Evolutionary conservation across 2,888 invertebrate genomes (phyloP), one percentile per base, ranked within the genome.

Genomic region (Caenorhabditis sulstoni): DNA sequence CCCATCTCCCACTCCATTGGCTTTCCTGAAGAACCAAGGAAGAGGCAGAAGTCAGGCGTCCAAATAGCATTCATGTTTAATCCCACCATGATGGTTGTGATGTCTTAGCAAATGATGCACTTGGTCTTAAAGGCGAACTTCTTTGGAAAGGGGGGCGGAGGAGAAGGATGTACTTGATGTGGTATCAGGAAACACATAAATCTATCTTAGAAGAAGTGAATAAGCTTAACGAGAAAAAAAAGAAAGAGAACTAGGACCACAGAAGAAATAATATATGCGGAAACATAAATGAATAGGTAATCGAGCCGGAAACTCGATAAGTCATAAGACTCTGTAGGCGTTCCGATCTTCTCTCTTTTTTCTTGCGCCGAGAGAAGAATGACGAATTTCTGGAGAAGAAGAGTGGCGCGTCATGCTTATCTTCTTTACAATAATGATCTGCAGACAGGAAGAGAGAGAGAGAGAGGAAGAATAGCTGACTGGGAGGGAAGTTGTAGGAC

Each of bases 131-230:
- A 11, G 16, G 57, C 47, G 55, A 62, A 70, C 47, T 57, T 67
- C 52, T 61, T 52, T 53, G n/a, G 12, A n/a, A 16, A 35, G 41
- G n/a, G 16, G 22, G 22, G n/a, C 1, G 14, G 18, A n/a, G 12
- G 29, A 53, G 23, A 23, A 39, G 53, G 49, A 41, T 49, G 57
- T 53, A 55, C 55, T 59, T 52, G 59, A 68, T 53, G 65, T 55
- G 58, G 58, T 70, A 71, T 71, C 64, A 71, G 70, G 70, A 70
- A 70, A 70, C 62, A 52, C 71, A 64, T 71, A 71, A 71, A 71
- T 71, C 71, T 71, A 71, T 71, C 71, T 57, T 57, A 55, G 55
- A n/a, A 49, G 55, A 29, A 49, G 47, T 39, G 16, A 59, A 59
- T 47, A 50, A 49, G 44, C 18, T 23, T 16, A 23, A 20, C 18